These are phyloP conservation scores for Macaria liturata DNA, from an alignment of 2,888 invertebrate species.

Conservation along the genomic window DNA sequence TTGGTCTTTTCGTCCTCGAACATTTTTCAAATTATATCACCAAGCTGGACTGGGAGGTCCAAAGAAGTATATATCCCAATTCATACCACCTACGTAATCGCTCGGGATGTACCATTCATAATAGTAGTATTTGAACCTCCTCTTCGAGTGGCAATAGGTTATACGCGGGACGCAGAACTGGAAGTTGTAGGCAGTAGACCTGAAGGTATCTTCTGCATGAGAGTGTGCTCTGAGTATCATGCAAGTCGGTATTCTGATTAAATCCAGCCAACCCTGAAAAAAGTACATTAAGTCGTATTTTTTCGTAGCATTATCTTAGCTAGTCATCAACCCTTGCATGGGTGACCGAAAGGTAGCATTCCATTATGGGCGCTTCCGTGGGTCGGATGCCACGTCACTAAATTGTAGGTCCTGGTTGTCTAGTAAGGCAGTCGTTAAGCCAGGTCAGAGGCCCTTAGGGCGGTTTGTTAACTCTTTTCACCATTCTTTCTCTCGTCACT, in stretches of 20 bases:
- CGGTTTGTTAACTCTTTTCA: too few species aligned
- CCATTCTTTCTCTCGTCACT: too few species aligned
- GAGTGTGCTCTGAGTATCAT: constrained; percentile 49
- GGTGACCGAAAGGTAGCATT: too few species aligned
- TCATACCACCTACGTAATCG: constrained; percentile 40
- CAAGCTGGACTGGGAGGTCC: constrained; percentile 44
- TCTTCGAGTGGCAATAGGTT: constrained; percentile 46
- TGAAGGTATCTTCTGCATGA: constrained; percentile 44
- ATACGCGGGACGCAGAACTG: constrained; percentile 64
- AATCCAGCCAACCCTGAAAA: constrained; percentile 60
- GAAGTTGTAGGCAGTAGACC: constrained; percentile 53
- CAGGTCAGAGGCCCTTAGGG: too few species aligned
- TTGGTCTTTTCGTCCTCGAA: too few species aligned
- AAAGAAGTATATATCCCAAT: constrained; percentile 56
- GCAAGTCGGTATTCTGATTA: constrained; percentile 60
- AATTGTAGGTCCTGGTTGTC: too few species aligned
- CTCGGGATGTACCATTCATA: constrained; percentile 60
- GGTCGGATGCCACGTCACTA: too few species aligned
- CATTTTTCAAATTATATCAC: constrained; percentile 30
- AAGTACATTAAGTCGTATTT: not conserved
- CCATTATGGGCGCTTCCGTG: too few species aligned
- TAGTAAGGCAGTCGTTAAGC: too few species aligned
- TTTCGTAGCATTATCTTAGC: too few species aligned
- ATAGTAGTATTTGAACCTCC: constrained; percentile 49
- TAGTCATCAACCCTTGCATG: too few species aligned